phyloP scores from a whole-genome alignment of 2,113 vertebrate species.

The Brienomyrus longianalis region DNA sequence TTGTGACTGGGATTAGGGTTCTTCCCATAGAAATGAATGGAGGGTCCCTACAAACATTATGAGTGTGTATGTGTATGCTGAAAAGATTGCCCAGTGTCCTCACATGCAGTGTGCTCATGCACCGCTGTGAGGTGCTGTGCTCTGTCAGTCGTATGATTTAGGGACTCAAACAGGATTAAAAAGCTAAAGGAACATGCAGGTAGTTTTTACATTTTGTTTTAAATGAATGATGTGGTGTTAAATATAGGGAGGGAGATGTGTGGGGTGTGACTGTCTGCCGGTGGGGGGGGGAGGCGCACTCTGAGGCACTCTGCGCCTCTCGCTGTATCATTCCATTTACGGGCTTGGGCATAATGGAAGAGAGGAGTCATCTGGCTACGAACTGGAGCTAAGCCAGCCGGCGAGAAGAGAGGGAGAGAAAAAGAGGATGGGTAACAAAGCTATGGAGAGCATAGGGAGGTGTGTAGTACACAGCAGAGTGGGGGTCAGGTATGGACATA shows the following conservation, averaged over 20 bases:
- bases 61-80: neutral
- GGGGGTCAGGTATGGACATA: neutral
- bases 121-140: neutral
- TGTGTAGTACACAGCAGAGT: neutral
- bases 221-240: neutral
- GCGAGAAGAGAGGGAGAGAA: neutral
- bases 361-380: neutral
- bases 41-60: too few relatives aligned
- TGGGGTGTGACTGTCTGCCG: neutral
- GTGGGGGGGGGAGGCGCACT: neutral
- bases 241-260: neutral
- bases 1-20: too few relatives aligned
- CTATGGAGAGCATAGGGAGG: neutral
- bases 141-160: neutral
- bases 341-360: neutral
- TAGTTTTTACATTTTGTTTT: neutral
- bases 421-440: constrained; percentile 30
- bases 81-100: neutral
- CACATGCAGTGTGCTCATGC: neutral
- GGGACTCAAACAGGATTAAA: neutral
- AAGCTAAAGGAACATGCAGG: neutral
- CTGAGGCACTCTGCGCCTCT: neutral
- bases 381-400: neutral
- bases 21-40: too few relatives aligned
- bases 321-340: neutral